These are phyloP conservation scores for Pelmatolapia mariae DNA, from an alignment of 2,113 vertebrate species.

Conservation along the genomic window DNA sequence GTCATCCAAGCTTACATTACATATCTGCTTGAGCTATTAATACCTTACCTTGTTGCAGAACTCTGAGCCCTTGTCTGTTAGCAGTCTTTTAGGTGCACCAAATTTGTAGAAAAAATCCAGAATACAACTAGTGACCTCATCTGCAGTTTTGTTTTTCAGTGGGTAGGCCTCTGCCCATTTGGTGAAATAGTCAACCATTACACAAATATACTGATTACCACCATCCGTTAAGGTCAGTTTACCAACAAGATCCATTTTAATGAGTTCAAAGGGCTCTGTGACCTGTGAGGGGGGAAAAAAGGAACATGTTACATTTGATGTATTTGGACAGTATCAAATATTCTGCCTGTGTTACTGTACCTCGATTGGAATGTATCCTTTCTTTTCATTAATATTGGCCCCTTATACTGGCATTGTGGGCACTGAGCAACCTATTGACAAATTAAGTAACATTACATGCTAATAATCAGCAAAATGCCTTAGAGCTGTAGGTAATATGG, in stretches of 20 bases:
- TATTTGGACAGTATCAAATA: not conserved
- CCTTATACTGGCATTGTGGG: not conserved
- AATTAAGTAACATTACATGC: too few species aligned
- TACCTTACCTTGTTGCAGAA: rapidly evolving
- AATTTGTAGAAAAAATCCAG: not conserved
- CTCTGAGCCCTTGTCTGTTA: not conserved
- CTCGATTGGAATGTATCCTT: rapidly evolving
- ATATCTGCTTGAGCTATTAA: rapidly evolving
- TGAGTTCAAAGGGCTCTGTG: rapidly evolving
- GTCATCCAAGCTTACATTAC: not conserved
- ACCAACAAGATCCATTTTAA: rapidly evolving
- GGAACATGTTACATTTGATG: not conserved
- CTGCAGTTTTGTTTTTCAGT: rapidly evolving
- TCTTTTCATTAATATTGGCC: not conserved
- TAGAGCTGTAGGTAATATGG: rapidly evolving
- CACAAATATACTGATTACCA: rapidly evolving
- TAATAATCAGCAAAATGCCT: not conserved
- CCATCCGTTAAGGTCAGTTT: not conserved
- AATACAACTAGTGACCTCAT: not conserved
- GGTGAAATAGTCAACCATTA: not conserved
- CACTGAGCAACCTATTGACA: not conserved
- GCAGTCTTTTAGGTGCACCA: not conserved
- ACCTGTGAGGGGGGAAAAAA: not conserved
- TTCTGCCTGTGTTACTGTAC: not conserved
- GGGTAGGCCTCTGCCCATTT: rapidly evolving